These are phyloP conservation scores for Pristionchus arcanus DNA, from an alignment of 2,888 invertebrate species.

Conservation along the genomic window DNA sequence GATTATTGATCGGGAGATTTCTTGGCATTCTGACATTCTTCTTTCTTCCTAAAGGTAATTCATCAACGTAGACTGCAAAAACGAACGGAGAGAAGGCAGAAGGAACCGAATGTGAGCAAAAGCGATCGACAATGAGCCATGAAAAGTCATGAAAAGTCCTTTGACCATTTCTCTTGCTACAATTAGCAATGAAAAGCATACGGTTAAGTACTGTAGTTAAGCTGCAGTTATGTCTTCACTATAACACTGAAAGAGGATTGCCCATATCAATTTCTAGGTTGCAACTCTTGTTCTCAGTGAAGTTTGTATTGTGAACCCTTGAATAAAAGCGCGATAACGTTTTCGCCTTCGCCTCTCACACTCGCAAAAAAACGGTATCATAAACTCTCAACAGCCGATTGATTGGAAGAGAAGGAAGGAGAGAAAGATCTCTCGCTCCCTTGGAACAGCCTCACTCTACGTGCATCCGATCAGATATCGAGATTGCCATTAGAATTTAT, in stretches of 20 bases:
- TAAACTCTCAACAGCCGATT: neutral
- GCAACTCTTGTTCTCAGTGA: neutral
- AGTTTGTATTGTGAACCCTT: neutral
- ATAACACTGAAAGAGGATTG: no score
- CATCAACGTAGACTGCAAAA: conserved; percentile 37
- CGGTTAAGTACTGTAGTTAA: no score
- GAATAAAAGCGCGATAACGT: neutral
- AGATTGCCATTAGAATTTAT: neutral
- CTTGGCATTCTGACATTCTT: neutral
- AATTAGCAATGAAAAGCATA: no score
- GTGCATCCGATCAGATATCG: neutral
- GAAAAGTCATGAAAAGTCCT: no score
- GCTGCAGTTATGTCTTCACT: no score
- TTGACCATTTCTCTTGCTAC: neutral
- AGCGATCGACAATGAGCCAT: neutral
- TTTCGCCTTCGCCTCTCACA: neutral
- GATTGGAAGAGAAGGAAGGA: neutral
- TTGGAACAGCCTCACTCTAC: neutral
- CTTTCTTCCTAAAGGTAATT: neutral
- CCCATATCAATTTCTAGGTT: neutral
- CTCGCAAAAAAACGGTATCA: neutral
- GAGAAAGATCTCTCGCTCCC: neutral
- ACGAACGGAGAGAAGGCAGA: neutral
- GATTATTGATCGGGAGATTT: neutral
- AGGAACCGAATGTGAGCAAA: neutral